Base-by-base conservation (phyloP, 2,113 vertebrate species). In the Clarias batrachus region DNA sequence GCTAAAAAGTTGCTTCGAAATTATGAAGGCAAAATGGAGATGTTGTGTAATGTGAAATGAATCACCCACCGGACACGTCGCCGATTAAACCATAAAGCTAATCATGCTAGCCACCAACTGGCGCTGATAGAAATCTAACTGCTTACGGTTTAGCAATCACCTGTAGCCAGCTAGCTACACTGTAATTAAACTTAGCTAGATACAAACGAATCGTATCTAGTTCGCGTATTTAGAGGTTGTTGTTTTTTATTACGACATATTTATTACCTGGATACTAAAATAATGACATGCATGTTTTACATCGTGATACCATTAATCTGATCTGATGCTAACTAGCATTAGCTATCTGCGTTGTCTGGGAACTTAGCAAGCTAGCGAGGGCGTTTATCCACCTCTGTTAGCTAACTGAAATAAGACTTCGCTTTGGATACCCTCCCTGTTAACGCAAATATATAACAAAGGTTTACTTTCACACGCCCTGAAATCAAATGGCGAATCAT, bases 301-400 rank as follows among this genome's bases (percentile, higher is more conserved):
- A 7, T 25, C 4, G 56, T 81, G 79, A 63, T 25, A 25, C 4
- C 59, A 63, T 21, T 33, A 80, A 62, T 12, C 0, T 81, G 33
- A 19, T 19, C 23, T 30, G 30, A 11, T 11, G 37, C 48, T 57
- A 57, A 57, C 81, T 56, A 33, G 48, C 65, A 2, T 71, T 71
- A 81, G 78, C 77, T 59, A 21, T 21, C 54, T 59, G 56, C 78
- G 30, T 62, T 81, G 65, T 70, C 23, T 33, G 21, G 27, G 27
- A 33, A 8, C 14, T 52, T 59, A 57, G 66, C 52, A 57, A 25
- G 66, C 65, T 70, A 57, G 81, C 81, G 63, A 10, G 41, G 14
- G 11, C 16, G 41, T 19, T 30, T 48, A 52, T 41, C 89, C 84
- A 81, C 12, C 73, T 81, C 84, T 11, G 21, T 33, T 62, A 37